phyloP scores from a whole-genome alignment of 2,113 vertebrate species.

The Odocoileus hemionus region DNA sequence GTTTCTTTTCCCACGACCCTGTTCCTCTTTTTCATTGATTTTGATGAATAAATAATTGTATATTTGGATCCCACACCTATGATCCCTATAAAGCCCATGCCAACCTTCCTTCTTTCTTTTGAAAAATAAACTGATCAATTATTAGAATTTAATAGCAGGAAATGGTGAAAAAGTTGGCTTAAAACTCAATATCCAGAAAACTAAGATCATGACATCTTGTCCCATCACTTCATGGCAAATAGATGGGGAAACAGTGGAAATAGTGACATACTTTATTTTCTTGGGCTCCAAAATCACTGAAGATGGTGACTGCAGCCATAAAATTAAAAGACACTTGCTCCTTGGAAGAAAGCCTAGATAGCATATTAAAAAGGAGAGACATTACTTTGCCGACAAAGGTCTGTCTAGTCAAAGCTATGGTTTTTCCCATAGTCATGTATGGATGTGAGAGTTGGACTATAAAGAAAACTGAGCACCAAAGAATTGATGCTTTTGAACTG shows the following conservation, averaged over 20 bases:
- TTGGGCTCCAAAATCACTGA: neutral
- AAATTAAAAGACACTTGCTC: neutral
- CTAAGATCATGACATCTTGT: neutral
- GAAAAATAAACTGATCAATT: neutral
- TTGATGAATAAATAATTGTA: neutral
- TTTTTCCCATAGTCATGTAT: neutral
- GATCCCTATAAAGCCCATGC: neutral
- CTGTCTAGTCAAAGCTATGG: neutral
- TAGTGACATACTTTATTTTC: neutral
- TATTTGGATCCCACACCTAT: neutral
- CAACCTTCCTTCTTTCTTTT: neutral
- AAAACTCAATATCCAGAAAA: neutral
- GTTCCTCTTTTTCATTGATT: neutral
- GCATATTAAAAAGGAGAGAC: neutral
- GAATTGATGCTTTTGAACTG: neutral
- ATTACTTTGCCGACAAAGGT: neutral
- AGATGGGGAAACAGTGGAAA: neutral
- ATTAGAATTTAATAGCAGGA: neutral
- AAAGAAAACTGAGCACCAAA: rapidly evolving
- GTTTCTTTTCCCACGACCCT: neutral
- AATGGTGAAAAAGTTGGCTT: neutral
- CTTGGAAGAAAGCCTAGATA: neutral
- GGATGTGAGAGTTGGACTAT: neutral
- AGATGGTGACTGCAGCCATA: neutral
- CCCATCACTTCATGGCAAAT: neutral